Conservation (phyloP, 2,888 invertebrate species). For the Toxonevra muliebris region DNA sequence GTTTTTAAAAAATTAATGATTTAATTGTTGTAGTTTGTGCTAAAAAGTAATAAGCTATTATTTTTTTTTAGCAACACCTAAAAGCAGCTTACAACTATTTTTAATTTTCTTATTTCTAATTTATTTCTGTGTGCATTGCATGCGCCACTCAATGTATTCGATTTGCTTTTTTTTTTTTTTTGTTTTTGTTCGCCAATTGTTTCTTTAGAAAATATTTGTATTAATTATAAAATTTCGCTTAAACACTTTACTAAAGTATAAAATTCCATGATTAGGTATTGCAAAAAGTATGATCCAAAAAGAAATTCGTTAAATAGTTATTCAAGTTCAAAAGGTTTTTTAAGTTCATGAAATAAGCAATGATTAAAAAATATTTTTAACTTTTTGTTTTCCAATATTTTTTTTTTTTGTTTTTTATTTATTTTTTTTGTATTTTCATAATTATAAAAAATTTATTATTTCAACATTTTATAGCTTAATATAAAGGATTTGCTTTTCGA, state of each 20-base stretch:
- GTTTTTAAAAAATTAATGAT: too few relatives aligned
- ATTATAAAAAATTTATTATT: neutral
- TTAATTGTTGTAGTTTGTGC: neutral
- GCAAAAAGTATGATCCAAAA: neutral
- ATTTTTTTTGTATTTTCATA: neutral
- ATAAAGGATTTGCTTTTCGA: too few relatives aligned
- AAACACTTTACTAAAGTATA: constrained; percentile 11
- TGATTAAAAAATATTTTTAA: too few relatives aligned
- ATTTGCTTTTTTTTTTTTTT: neutral
- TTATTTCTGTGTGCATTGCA: neutral
- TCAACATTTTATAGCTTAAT: too few relatives aligned
- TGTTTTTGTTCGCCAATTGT: neutral
- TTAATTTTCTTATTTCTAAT: too few relatives aligned
- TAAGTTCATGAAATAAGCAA: neutral
- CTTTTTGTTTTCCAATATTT: too few relatives aligned
- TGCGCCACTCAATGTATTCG: neutral
- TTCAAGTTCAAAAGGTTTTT: neutral
- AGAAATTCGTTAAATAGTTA: neutral
- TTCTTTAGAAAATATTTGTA: neutral
- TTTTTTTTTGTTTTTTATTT: constrained; percentile 1
- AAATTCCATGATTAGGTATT: neutral
- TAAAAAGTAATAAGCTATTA: neutral
- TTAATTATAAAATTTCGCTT: constrained; percentile 8
- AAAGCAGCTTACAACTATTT: too few relatives aligned
- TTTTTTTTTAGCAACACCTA: too few relatives aligned